Base-by-base conservation (phyloP, 2,797 vertebrate genomes). In the Smutsia gigantea region DNA sequence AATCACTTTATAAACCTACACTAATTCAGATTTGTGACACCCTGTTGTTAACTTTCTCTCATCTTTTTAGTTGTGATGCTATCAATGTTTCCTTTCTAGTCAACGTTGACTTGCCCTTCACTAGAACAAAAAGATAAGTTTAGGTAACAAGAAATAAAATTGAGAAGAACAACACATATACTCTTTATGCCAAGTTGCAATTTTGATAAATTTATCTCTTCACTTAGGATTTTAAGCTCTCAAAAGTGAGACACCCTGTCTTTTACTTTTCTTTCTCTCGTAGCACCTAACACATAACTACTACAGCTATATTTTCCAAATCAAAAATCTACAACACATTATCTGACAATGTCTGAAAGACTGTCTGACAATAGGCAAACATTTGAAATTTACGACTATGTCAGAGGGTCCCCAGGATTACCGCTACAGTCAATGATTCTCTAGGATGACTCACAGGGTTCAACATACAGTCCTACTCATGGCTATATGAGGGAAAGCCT, bases 11-110 rank as follows among this genome's bases (percentile, higher is more conserved):
- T 87, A 90, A 93, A 61, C 19, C 74, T 79, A 57, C 0, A 88
- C 31, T 83, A 91, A 86, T 12, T 78, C 19, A 82, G 29, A 86
- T 93, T 94, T 94, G 69, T 81, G 17, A 39, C 9, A 94, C 11
- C 42, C 25, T 95, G 2, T 27, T 64, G 25, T 29, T 64, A 79
- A 72, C 23, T 11, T 15, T 31, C 78, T 59, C 83, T 74, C 39
- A 85, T 82, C 49, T 46, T 94, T 46, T 93, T 49, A 96, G 12
- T 64, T 95, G 25, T 55, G 71, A 96, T 87, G 3, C n/a, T 93
- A 75, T 75, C 57, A 84, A 64, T 34, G 5, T 81, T 77, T 90
- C 31, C 63, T 85, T 94, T 85, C 64, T 49, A 75, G 68, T 39
- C 34, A 89, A 94, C 93, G 13, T 42, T 96, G 53, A 79, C 12